Evolutionary conservation across 2,797 vertebrate genomes (phyloP).

Genomic region (Falco rusticolus): DNA sequence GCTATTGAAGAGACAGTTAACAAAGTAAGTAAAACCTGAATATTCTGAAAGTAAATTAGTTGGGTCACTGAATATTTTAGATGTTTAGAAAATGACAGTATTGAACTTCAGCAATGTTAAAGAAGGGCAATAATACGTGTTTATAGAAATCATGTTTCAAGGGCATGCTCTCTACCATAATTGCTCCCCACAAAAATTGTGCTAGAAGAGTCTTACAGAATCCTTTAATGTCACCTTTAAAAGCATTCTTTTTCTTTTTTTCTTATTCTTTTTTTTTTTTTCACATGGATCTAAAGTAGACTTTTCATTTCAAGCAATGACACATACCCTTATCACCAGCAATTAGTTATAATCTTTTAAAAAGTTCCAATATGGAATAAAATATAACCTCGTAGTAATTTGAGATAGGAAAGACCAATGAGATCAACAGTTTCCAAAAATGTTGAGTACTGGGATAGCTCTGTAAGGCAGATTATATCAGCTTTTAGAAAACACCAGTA

Average conservation of each 20-base stretch:
- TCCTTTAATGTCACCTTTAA: not conserved
- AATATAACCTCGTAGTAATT: not conserved
- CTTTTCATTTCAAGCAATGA: not conserved
- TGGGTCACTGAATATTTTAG: slow-evolving; percentile 27
- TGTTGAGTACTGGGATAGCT: not conserved
- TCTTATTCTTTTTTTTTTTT: not conserved
- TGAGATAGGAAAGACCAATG: not conserved
- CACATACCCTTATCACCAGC: not conserved
- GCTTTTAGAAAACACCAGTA: not conserved
- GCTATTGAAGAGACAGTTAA: slow-evolving; percentile 45
- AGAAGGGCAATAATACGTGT: not conserved
- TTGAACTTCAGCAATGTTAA: not conserved
- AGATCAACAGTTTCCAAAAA: not conserved
- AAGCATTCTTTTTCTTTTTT: not conserved
- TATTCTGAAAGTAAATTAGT: slow-evolving; percentile 35
- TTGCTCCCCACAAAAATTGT: not conserved
- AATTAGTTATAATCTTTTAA: not conserved
- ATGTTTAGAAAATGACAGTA: not conserved
- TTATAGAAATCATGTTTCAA: not conserved
- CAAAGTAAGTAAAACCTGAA: slow-evolving; percentile 36
- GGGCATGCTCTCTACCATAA: not conserved
- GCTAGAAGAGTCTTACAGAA: not conserved
- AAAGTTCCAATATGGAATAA: not conserved
- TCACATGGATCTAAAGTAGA: not conserved
- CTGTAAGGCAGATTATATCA: not conserved